Conservation (phyloP, 2,113 vertebrate species). For the Cromileptes altivelis region DNA sequence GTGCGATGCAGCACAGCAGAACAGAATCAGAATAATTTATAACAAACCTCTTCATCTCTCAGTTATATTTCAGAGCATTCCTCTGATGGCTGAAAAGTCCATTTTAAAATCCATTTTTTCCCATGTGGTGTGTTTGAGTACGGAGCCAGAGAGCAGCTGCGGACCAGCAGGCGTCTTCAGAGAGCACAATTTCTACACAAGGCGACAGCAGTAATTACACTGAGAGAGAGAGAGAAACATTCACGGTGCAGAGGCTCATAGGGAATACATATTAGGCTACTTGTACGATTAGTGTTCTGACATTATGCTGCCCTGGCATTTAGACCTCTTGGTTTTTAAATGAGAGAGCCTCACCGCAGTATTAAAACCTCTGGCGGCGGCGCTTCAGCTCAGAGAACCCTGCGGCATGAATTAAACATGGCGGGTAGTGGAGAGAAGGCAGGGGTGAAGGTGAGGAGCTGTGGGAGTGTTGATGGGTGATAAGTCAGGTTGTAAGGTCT, state of each 20-base stretch:
- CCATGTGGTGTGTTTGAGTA: background rate
- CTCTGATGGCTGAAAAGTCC: background rate
- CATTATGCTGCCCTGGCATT: slow-evolving; percentile 58
- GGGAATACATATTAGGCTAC: slow-evolving; percentile 49
- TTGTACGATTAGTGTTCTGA: slow-evolving; percentile 58
- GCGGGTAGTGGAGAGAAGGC: background rate
- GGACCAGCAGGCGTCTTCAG: slow-evolving; percentile 30
- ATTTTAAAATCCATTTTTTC: background rate
- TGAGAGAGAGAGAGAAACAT: background rate
- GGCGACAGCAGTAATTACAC: slow-evolving; percentile 38
- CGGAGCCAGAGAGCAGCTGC: background rate
- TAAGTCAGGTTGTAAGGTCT: background rate
- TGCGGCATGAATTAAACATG: slow-evolving; percentile 61
- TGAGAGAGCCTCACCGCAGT: slow-evolving; percentile 28
- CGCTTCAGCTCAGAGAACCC: background rate
- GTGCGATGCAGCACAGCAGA: background rate
- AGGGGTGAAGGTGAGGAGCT: slow-evolving; percentile 29
- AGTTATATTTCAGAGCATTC: background rate
- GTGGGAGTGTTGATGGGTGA: background rate
- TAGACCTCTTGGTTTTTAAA: slow-evolving; percentile 57
- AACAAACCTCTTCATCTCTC: too few species aligned
- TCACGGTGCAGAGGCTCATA: background rate
- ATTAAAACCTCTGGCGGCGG: slow-evolving; percentile 11
- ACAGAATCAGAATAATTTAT: background rate
- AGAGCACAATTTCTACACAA: background rate